Percentiles rank a stretch among this genome's conserved stretches.
phyloP scores from a whole-genome alignment of 2,797 vertebrate genomes.

The Argentina silus region DNA sequence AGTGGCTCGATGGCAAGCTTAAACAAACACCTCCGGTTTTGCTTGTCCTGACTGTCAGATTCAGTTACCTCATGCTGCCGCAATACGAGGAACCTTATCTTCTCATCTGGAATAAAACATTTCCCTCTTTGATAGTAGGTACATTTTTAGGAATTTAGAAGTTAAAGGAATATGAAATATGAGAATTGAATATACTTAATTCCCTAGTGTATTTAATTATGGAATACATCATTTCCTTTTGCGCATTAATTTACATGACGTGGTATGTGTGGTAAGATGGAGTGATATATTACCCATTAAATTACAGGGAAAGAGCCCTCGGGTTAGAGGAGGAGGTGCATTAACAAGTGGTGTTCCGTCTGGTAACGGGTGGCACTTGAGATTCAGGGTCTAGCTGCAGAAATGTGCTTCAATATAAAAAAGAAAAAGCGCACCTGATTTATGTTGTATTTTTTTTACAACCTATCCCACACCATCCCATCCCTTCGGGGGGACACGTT shows the following conservation, averaged over 20 bases:
- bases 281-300: slow-evolving; percentile 29
- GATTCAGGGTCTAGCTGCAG: not conserved
- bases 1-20: slow-evolving; percentile 42
- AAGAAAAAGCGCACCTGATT: not conserved
- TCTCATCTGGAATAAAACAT: slow-evolving; percentile 38
- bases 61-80: slow-evolving; percentile 53
- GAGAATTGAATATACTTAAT: not conserved
- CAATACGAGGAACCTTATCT: slow-evolving; percentile 31
- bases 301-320: slow-evolving; percentile 21
- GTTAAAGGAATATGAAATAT: not conserved
- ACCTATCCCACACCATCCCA: not conserved
- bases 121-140: slow-evolving; percentile 21
- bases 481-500: not conserved
- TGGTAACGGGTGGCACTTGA: not conserved
- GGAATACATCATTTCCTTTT: slow-evolving; percentile 20
- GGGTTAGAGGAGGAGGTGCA: slow-evolving; percentile 11
- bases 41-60: slow-evolving; percentile 57
- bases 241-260: slow-evolving; percentile 12
- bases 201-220: slow-evolving; percentile 12
- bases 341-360: slow-evolving; percentile 8
- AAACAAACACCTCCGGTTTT: slow-evolving; percentile 53
- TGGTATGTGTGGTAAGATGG: slow-evolving; percentile 14
- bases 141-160: not conserved
- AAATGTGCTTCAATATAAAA: not conserved
- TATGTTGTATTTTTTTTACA: not conserved